A percentile compares a stretch with the other conserved stretches of the same genome.
Evolutionary conservation across 2,797 vertebrate genomes (phyloP).

Genomic region (Gallinago stenura): DNA sequence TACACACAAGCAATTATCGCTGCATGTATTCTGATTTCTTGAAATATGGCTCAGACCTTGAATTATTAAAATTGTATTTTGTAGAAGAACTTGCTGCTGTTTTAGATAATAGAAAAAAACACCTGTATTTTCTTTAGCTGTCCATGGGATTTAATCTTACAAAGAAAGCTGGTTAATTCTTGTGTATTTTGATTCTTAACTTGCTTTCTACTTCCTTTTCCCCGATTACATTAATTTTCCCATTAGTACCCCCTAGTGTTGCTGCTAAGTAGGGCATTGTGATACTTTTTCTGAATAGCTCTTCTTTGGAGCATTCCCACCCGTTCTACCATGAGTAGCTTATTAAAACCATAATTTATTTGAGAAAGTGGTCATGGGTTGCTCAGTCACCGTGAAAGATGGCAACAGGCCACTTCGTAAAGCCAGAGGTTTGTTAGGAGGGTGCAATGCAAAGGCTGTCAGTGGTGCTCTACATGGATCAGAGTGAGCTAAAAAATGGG

Average conservation of each 20-base stretch:
- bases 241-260: constrained; percentile 51
- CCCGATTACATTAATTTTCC: neutral
- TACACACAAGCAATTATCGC: neutral
- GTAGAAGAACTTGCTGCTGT: neutral
- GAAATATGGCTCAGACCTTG: neutral
- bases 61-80: neutral
- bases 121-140: neutral
- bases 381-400: neutral
- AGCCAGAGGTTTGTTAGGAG: neutral
- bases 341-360: neutral
- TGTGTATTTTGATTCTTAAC: neutral
- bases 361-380: neutral
- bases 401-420: neutral
- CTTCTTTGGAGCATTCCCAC: neutral
- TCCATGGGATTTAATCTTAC: neutral
- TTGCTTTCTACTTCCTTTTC: neutral
- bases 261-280: neutral
- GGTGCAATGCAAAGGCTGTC: neutral
- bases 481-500: neutral
- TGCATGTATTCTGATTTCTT: neutral
- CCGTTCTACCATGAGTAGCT: neutral
- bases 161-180: neutral
- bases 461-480: neutral
- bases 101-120: neutral
- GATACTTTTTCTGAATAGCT: neutral